These are phyloP conservation scores for Anser brachyrhynchus DNA, from an alignment of 2,113 vertebrate genomes.

Conservation along the genomic window DNA sequence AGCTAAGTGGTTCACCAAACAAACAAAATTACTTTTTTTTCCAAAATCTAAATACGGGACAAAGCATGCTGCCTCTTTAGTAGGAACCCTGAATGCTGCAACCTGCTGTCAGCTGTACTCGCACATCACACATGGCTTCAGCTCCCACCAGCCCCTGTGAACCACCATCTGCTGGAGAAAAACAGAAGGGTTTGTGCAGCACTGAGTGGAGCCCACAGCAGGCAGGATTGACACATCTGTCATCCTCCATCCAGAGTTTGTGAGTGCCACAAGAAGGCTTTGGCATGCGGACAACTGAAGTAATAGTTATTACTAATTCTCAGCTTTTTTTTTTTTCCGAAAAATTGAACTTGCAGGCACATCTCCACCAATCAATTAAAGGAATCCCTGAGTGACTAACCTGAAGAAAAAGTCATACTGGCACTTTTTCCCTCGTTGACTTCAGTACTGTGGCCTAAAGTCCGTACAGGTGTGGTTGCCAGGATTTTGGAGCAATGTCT, in stretches of 20 bases:
- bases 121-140: neutral
- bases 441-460: neutral
- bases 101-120: neutral
- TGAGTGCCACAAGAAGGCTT: neutral
- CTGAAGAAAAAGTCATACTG: neutral
- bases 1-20: neutral
- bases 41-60: neutral
- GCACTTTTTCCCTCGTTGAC: neutral
- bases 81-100: neutral
- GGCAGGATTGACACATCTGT: neutral
- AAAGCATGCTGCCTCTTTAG: neutral
- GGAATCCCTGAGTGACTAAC: accelerated
- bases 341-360: neutral
- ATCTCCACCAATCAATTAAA: neutral
- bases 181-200: neutral
- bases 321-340: neutral
- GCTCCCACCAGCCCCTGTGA: neutral
- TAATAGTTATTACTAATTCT: neutral
- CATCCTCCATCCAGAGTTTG: neutral
- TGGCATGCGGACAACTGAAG: neutral
- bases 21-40: neutral
- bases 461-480: neutral
- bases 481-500: neutral
- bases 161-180: neutral
- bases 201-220: neutral